These are phyloP conservation scores for Chaetogeoica ovagalla DNA, from an alignment of 2,888 invertebrate species.

Conservation along the genomic window DNA sequence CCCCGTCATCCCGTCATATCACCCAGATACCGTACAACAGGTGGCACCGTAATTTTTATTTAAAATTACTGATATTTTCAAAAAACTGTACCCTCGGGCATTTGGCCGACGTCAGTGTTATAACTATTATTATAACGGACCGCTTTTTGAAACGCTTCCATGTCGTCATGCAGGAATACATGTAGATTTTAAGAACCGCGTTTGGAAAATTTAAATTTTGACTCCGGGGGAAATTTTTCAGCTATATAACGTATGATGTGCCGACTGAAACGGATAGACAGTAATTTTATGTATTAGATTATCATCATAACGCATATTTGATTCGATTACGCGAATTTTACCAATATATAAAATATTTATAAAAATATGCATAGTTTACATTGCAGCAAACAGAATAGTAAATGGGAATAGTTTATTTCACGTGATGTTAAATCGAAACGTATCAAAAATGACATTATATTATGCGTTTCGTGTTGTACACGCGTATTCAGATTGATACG, in stretches of 20 bases:
- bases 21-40: constrained; percentile 5
- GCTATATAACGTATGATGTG: not conserved
- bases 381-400: too few species aligned
- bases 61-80: constrained; percentile 33
- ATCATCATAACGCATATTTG: not conserved
- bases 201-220: constrained; percentile 9
- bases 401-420: too few species aligned
- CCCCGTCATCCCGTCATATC: constrained; percentile 15
- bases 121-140: constrained; percentile 1
- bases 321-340: not conserved
- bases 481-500: too few species aligned
- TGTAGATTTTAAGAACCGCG: not conserved
- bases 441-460: too few species aligned
- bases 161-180: not conserved
- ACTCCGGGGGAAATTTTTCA: constrained; percentile 4
- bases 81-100: constrained; percentile 39
- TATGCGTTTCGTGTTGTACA: too few species aligned
- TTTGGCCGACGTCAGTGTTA: constrained; percentile 1
- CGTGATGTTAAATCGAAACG: not conserved
- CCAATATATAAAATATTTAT: not conserved
- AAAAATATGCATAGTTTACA: too few species aligned
- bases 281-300: not conserved
- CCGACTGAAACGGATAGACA: constrained; percentile 17
- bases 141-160: not conserved
- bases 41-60: constrained; percentile 32